Evolutionary conservation across 2,113 vertebrate species (phyloP), one percentile per base, ranked within the genome.

Genomic region (Lepus timidus): DNA sequence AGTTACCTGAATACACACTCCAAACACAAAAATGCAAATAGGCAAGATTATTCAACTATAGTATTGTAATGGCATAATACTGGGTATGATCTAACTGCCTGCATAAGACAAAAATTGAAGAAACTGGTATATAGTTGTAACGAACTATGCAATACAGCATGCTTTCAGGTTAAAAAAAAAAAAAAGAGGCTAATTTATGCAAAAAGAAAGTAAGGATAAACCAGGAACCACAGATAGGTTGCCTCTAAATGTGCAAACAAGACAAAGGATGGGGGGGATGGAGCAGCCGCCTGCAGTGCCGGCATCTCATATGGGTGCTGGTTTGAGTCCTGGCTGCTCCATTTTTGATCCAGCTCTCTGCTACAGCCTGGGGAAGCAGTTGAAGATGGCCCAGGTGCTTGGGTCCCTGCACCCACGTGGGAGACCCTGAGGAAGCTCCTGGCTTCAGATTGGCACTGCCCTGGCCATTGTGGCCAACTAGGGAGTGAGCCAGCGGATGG

Each of bases 1-100:
- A 83, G 84, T 83, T 64, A 88, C 23, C 31, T 76, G 8, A 64
- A 88, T 25, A 55, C 55, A 71, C 10, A 88, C 70, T 4, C 9
- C 71, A 92, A 67, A n/a, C 27, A 64, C 71, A 44, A 74, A 85
- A 85, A 88, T 19, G 78, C 29, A 92, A 6, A 10, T 23, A 25
- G 13, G 51, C 23, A 80, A 85, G 25, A 22, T 70, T 91, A 51
- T 44, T 91, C 51, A 39, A 17, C 44, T 83, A 62, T 0, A 95
- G 10, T 27, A 81, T 1, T 85, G 10, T 71, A 78, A 88, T 25
- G 23, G 55, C 49, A 93, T 85, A 88, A 73, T 11, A 80, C 3
- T 93, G 49, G 55, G 79, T 79, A 84, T 79, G 36, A 79, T n/a
- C 55, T 84, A 95, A 95, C 61, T 95, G 70, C 67, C 17, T 33